phyloP scores from a whole-genome alignment of 2,113 vertebrate genomes.

The Fulmarus glacialis region DNA sequence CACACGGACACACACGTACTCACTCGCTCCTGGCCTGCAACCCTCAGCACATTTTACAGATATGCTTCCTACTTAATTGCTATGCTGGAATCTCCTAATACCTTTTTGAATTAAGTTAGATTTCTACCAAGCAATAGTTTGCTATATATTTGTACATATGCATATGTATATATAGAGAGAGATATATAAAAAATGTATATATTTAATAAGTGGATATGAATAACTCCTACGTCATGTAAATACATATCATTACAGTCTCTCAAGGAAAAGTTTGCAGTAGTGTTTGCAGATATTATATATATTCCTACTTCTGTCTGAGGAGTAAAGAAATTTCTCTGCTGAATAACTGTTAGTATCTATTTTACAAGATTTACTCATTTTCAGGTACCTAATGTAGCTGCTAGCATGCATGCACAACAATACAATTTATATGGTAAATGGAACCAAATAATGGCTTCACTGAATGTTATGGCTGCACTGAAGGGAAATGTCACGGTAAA shows the following conservation, averaged over 20 bases:
- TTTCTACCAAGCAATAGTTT: background rate
- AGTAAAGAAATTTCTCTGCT: slow-evolving; percentile 62
- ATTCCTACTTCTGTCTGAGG: slow-evolving; percentile 48
- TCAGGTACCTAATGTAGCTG: slow-evolving; percentile 82
- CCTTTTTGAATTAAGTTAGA: slow-evolving; percentile 52
- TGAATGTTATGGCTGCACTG: slow-evolving; percentile 87
- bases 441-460: slow-evolving; percentile 85
- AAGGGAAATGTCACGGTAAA: slow-evolving; percentile 88
- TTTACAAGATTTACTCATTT: slow-evolving; percentile 87
- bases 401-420: slow-evolving; percentile 84
- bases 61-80: slow-evolving; percentile 13
- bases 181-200: background rate
- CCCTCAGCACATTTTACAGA: slow-evolving; percentile 43
- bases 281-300: slow-evolving; percentile 47
- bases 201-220: background rate
- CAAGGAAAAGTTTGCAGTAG: slow-evolving; percentile 41
- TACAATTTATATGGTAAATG: slow-evolving; percentile 91
- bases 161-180: background rate
- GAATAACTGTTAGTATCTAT: slow-evolving; percentile 79
- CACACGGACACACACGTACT: slow-evolving; percentile 19
- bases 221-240: slow-evolving; percentile 40
- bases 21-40: slow-evolving; percentile 14
- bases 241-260: slow-evolving; percentile 54
- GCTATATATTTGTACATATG: background rate
- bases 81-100: slow-evolving; percentile 33